These are phyloP conservation scores for Elaphurus davidianus DNA, from an alignment of 2,113 vertebrate genomes.

Conservation along the genomic window DNA sequence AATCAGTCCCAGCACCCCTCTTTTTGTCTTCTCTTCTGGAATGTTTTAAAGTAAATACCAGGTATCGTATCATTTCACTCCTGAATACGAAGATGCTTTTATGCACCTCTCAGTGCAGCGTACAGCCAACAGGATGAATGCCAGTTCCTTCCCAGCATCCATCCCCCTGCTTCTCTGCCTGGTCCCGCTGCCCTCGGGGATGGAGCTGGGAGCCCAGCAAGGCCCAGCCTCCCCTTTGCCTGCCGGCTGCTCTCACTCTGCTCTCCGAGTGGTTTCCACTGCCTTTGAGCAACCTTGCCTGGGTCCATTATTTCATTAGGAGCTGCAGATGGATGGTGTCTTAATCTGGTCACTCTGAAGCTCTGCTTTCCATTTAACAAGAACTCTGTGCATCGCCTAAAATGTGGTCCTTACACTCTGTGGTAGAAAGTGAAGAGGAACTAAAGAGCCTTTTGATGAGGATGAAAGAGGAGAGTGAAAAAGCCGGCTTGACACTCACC, in stretches of 20 bases:
- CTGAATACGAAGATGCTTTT: not conserved
- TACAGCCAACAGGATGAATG: rapidly evolving
- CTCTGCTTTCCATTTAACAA: not conserved
- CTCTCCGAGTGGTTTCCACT: not conserved
- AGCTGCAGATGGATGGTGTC: not conserved
- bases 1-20: not conserved
- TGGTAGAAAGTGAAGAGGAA: not conserved
- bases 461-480: not conserved
- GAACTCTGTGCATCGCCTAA: not conserved
- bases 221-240: not conserved
- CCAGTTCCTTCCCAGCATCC: not conserved
- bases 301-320: not conserved
- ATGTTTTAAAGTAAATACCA: not conserved
- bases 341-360: not conserved
- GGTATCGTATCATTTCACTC: not conserved
- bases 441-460: not conserved
- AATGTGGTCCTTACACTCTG: not conserved
- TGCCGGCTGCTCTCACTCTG: not conserved
- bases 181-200: not conserved
- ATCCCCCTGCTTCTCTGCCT: not conserved
- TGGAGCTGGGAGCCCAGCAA: not conserved
- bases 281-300: not conserved
- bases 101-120: not conserved
- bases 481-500: not conserved
- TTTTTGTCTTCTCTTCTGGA: not conserved